These are phyloP conservation scores for Papilio polytes DNA, from an alignment of 1,140 invertebrate species.

Conservation along the genomic window DNA sequence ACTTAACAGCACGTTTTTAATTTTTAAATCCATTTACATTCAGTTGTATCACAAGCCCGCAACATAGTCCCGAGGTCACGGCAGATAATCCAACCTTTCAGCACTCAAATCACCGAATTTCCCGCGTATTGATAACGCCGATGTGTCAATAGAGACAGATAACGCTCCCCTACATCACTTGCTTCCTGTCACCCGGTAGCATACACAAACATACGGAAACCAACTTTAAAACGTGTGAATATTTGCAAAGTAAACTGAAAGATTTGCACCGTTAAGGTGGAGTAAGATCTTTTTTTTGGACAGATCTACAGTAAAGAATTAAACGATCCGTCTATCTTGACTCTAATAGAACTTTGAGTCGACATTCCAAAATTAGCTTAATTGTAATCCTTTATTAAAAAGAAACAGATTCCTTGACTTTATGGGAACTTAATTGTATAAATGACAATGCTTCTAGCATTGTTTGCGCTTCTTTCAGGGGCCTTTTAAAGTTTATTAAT, in stretches of 20 bases:
- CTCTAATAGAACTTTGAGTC: not conserved
- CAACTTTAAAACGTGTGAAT: not conserved
- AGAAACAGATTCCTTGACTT: conserved; percentile 15
- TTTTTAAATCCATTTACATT: not conserved
- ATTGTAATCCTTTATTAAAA: not conserved
- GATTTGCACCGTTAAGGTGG: not conserved
- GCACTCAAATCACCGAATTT: conserved; percentile 19
- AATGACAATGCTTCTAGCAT: conserved; percentile 14
- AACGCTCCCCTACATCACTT: conserved; percentile 13
- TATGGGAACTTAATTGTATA: conserved; percentile 24
- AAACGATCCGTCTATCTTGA: not conserved
- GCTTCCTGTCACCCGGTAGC: conserved; percentile 14
- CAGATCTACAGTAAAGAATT: not conserved
- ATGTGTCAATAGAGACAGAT: conserved; percentile 14
- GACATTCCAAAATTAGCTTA: not conserved
- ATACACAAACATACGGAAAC: not conserved
- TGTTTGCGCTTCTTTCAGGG: conserved; percentile 8
- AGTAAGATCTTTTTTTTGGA: not conserved
- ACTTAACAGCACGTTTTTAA: no score
- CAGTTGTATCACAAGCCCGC: not conserved
- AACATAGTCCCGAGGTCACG: conserved; percentile 1
- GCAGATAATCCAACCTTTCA: conserved; percentile 15
- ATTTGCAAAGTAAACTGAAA: not conserved
- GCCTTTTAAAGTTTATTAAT: conserved; percentile 49
- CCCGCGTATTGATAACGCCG: not conserved